These are phyloP conservation scores for Bimastos eiseni DNA, from an alignment of 2,888 invertebrate species.

Conservation along the genomic window DNA sequence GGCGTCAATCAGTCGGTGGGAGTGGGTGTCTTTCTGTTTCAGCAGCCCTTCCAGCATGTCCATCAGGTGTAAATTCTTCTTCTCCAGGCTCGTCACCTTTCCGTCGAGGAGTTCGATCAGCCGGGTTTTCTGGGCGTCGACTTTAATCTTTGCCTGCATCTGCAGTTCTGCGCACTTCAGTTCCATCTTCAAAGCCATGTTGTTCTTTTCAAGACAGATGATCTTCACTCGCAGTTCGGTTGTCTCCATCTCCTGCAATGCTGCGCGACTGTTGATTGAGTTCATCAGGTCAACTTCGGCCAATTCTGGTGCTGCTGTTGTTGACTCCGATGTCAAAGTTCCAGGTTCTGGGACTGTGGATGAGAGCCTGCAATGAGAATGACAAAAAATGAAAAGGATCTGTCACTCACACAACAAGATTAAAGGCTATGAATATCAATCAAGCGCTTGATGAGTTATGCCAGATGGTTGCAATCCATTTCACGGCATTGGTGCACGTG, in stretches of 20 bases:
- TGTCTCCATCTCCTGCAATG: constrained; percentile 33
- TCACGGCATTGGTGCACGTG: neutral
- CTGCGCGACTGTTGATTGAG: neutral
- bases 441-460: neutral
- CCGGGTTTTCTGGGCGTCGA: constrained; percentile 38
- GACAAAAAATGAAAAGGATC: neutral
- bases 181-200: constrained; percentile 38
- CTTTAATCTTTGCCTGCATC: constrained; percentile 34
- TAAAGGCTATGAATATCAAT: neutral
- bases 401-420: neutral
- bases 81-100: constrained; percentile 34
- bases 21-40: constrained; percentile 35
- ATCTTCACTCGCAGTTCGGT: constrained; percentile 39
- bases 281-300: neutral
- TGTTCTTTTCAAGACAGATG: constrained; percentile 36
- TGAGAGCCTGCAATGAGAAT: neutral
- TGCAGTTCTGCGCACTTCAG: constrained; percentile 36
- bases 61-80: constrained; percentile 33
- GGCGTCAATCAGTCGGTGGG: constrained; percentile 34
- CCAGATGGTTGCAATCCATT: neutral
- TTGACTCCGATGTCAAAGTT: neutral
- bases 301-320: neutral
- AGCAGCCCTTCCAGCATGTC: constrained; percentile 34
- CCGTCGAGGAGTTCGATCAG: constrained; percentile 41
- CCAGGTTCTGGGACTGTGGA: neutral